phyloP scores from a whole-genome alignment of 2,888 invertebrate species.

The Ophioninae sp. region DNA sequence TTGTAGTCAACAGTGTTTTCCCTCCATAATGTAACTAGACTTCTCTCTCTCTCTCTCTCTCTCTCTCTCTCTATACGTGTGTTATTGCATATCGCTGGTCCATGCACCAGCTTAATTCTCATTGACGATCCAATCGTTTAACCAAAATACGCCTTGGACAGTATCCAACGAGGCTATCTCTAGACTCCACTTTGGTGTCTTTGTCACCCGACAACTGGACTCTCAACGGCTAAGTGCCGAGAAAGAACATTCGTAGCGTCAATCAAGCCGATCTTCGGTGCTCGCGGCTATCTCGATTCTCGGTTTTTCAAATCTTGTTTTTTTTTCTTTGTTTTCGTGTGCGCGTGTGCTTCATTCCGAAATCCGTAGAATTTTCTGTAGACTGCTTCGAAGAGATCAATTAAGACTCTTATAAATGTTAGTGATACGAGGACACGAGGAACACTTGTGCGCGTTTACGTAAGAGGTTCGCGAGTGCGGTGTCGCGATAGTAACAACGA shows the following conservation, averaged over 20 bases:
- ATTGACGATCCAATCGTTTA: neutral
- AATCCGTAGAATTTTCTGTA: slow-evolving; percentile 8
- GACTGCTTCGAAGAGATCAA: neutral
- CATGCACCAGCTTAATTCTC: neutral
- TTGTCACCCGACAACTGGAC: neutral
- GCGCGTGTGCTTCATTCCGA: slow-evolving; percentile 23
- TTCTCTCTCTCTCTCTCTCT: too few relatives aligned
- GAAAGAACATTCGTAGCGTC: neutral
- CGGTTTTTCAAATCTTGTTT: slow-evolving; percentile 1
- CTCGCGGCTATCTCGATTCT: slow-evolving; percentile 10
- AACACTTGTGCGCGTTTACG: slow-evolving; percentile 14
- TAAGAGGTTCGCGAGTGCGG: neutral
- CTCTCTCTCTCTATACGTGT: slow-evolving; percentile 1
- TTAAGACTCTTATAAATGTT: neutral
- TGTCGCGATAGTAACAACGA: slow-evolving; percentile 8
- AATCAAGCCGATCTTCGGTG: slow-evolving; percentile 1
- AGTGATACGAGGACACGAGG: slow-evolving; percentile 13
- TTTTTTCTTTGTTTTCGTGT: slow-evolving; percentile 2
- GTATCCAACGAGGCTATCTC: neutral
- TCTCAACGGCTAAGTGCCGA: neutral
- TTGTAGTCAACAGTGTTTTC: slow-evolving; percentile 46
- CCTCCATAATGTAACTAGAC: slow-evolving; percentile 16
- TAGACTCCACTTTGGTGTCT: neutral
- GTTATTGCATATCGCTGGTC: neutral
- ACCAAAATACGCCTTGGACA: neutral